These are phyloP conservation scores for Lanistes nyassanus DNA, from an alignment of 1,140 invertebrate species.

Conservation along the genomic window DNA sequence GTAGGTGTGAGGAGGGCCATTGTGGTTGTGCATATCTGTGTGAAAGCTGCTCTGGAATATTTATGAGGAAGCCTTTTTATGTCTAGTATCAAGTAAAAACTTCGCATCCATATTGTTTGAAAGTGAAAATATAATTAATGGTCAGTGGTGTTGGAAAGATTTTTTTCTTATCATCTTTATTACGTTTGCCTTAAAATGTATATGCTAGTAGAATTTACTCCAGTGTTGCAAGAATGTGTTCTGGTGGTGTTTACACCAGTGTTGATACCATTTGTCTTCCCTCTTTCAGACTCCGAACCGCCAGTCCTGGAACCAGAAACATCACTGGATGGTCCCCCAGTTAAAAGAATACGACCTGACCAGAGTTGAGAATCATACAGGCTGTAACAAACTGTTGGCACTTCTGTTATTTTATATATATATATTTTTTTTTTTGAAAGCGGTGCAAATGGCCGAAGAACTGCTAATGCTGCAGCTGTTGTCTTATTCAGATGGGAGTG, in stretches of 20 bases:
- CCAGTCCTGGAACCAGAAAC: constrained; percentile 40
- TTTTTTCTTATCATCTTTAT: background rate
- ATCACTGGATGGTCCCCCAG: constrained; percentile 31
- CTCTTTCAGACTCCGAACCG: constrained; percentile 37
- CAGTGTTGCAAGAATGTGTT: background rate
- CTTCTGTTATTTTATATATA: too few species aligned
- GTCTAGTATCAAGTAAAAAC: background rate
- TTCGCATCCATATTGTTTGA: background rate
- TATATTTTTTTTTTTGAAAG: too few species aligned
- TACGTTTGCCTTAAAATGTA: background rate
- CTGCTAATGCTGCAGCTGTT: too few species aligned
- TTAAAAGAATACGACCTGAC: constrained; percentile 30
- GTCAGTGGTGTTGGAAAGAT: background rate
- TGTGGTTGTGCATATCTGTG: constrained; percentile 7
- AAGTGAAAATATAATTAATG: background rate
- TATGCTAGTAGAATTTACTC: too few species aligned
- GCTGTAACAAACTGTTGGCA: too few species aligned
- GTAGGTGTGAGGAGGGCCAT: constrained; percentile 8
- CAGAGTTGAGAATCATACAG: constrained; percentile 17
- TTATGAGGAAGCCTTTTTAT: background rate
- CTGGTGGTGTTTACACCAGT: background rate
- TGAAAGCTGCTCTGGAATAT: background rate
- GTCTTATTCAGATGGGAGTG: too few species aligned
- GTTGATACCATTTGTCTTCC: constrained; percentile 2
- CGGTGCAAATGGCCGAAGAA: too few species aligned